These are phyloP conservation scores for Erethizon dorsatum DNA, from an alignment of 2,797 vertebrate genomes.

Conservation along the genomic window DNA sequence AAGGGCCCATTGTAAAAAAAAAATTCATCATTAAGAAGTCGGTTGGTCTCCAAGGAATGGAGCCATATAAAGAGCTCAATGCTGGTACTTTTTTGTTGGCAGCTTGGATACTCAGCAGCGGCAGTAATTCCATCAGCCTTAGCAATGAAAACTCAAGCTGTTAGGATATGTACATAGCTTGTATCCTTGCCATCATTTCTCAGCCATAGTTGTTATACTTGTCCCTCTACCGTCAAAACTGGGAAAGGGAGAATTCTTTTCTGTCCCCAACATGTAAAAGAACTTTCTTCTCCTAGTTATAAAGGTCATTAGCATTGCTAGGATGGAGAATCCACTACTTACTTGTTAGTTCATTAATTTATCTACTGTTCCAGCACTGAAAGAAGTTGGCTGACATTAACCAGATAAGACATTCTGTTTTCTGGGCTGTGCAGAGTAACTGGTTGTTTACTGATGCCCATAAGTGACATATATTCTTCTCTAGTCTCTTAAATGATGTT, in stretches of 20 bases:
- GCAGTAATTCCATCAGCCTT: background rate
- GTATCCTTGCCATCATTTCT: background rate
- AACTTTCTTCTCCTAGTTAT: background rate
- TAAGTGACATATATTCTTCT: background rate
- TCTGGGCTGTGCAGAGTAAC: background rate
- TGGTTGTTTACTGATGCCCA: background rate
- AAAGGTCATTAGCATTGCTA: background rate
- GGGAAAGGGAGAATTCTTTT: background rate
- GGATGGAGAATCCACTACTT: background rate
- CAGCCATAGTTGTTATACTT: background rate
- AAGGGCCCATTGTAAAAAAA: background rate
- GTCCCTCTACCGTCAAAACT: background rate
- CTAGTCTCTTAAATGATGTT: background rate
- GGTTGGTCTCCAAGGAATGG: background rate
- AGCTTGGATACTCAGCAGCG: background rate
- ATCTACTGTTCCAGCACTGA: background rate
- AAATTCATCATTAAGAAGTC: background rate
- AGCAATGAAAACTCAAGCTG: background rate
- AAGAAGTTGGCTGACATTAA: background rate
- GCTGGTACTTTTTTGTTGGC: background rate
- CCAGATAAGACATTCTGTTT: slow-evolving; percentile 10
- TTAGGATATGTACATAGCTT: background rate
- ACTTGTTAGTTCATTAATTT: background rate
- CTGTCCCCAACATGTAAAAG: background rate
- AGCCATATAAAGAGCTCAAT: background rate